Conservation (phyloP, 2,888 invertebrate species). For the Odontocerum albicorne region DNA sequence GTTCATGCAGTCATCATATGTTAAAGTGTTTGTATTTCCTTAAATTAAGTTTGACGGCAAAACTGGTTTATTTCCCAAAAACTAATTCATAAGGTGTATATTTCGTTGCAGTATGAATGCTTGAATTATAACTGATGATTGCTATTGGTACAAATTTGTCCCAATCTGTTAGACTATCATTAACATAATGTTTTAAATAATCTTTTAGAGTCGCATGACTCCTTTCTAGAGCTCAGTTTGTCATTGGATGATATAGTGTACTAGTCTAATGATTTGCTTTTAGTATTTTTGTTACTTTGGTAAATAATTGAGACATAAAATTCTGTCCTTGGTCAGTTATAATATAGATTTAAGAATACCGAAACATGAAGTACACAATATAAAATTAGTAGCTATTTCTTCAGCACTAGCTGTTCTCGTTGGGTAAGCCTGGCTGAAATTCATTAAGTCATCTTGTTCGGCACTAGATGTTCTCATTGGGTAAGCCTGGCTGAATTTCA, state of each 20-base stretch:
- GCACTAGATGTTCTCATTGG: no score
- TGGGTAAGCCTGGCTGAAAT: no score
- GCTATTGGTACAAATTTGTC: constrained; percentile 40
- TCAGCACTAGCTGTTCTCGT: no score
- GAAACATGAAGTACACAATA: no score
- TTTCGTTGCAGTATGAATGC: constrained; percentile 39
- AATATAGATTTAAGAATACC: no score
- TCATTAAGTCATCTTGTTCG: no score
- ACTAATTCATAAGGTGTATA: constrained; percentile 40
- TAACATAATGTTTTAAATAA: constrained; percentile 40
- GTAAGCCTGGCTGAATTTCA: constrained; percentile 41
- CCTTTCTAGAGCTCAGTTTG: constrained; percentile 41
- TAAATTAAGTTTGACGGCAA: constrained; percentile 36
- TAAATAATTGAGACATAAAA: constrained; percentile 41
- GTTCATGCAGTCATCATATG: constrained; percentile 38
- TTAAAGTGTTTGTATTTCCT: no score
- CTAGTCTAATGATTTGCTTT: constrained; percentile 40
- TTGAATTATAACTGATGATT: constrained; percentile 39
- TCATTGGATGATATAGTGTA: constrained; percentile 40
- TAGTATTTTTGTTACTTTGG: constrained; percentile 39
- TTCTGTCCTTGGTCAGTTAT: constrained; percentile 58
- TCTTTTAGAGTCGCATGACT: constrained; percentile 40
- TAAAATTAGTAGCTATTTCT: no score
- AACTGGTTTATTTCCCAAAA: constrained; percentile 36
- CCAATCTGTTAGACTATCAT: constrained; percentile 39